Conservation (phyloP, 2,797 vertebrate species). For the Apogon talboti region DNA sequence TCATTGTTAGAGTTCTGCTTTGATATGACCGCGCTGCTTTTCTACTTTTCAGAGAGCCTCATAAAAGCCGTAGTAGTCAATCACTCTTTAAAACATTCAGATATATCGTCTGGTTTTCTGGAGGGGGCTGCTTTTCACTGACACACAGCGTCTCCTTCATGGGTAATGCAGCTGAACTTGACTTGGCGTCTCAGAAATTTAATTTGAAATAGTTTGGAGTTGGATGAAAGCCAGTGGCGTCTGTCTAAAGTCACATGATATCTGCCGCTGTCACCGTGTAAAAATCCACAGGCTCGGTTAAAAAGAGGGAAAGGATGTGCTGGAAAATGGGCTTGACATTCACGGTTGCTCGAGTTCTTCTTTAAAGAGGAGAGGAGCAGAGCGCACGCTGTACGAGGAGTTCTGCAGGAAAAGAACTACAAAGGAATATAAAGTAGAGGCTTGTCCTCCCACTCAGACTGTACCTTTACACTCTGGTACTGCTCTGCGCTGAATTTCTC, state of each 20-base stretch:
- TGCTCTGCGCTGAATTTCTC: constrained; percentile 88
- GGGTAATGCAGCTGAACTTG: constrained; percentile 22
- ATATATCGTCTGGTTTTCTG: background rate
- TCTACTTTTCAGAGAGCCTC: background rate
- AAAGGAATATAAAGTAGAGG: constrained; percentile 16
- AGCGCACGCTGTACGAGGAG: background rate
- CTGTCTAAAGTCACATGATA: constrained; percentile 20
- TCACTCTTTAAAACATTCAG: background rate
- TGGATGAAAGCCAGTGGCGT: constrained; percentile 16
- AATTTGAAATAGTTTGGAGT: constrained; percentile 1
- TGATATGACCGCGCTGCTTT: background rate
- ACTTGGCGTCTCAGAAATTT: constrained; percentile 21
- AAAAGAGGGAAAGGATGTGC: constrained; percentile 4
- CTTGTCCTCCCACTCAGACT: background rate
- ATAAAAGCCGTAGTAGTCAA: background rate
- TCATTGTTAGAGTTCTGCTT: background rate
- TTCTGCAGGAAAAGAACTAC: constrained; percentile 1
- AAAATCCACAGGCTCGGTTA: constrained; percentile 10
- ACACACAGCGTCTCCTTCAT: constrained; percentile 16
- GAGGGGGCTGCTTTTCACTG: background rate
- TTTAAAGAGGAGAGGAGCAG: constrained; percentile 26
- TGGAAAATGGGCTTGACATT: constrained; percentile 45
- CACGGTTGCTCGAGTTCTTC: constrained; percentile 20
- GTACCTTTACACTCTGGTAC: constrained; percentile 88
- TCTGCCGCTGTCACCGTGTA: constrained; percentile 22